Percentiles rank a stretch among this genome's conserved stretches.
phyloP scores from a whole-genome alignment of 2,113 vertebrate species.

The Callopanchax toddi region DNA sequence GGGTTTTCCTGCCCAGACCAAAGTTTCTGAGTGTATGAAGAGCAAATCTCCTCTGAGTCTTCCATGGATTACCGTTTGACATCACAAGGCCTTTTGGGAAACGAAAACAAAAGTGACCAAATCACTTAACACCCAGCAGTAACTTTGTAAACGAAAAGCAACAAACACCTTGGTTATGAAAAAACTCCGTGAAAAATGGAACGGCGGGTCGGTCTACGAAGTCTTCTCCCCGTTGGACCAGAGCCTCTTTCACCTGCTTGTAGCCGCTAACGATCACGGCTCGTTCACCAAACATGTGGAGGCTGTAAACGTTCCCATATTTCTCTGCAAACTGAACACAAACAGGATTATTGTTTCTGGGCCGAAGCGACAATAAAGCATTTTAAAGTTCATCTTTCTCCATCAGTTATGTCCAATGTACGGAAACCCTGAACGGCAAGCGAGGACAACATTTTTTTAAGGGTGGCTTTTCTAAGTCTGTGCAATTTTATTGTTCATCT shows the following conservation, averaged over 20 bases:
- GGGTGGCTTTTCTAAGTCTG: too few species aligned
- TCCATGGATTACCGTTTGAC: constrained; percentile 76
- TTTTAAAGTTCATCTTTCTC: too few species aligned
- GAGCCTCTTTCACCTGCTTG: constrained; percentile 77
- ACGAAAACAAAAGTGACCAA: background rate
- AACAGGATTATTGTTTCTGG: background rate
- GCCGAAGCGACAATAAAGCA: too few species aligned
- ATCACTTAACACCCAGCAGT: too few species aligned
- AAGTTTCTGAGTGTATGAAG: constrained; percentile 83
- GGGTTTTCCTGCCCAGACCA: constrained; percentile 78
- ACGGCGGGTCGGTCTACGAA: constrained; percentile 54
- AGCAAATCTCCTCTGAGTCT: constrained; percentile 80
- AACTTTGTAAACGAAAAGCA: background rate
- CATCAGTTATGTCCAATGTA: too few species aligned
- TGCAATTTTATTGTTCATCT: too few species aligned
- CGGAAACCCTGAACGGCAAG: too few species aligned
- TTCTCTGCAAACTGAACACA: constrained; percentile 66
- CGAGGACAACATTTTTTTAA: too few species aligned
- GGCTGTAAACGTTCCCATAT: constrained; percentile 74
- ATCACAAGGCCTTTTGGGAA: constrained; percentile 65
- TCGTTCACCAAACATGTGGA: constrained; percentile 7
- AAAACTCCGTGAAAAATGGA: constrained; percentile 18
- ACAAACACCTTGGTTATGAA: constrained; percentile 59
- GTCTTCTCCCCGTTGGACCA: constrained; percentile 74
- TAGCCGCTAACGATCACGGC: constrained; percentile 69